Evolutionary conservation across 1,140 invertebrate species (phyloP).

Genomic region (Lepidurus arcticus): DNA sequence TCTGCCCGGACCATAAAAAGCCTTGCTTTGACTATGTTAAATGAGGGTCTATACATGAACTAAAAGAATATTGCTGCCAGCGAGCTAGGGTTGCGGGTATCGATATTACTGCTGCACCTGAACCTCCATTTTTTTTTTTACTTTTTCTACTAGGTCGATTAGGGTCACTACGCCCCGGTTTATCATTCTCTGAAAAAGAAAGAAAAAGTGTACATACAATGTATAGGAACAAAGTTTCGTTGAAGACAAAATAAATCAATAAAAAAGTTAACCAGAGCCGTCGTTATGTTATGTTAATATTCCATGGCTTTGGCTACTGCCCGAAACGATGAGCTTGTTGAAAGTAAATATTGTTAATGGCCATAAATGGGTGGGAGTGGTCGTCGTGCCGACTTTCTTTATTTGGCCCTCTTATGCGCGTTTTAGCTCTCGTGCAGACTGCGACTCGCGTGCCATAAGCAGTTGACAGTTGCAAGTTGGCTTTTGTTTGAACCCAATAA

Average conservation of each 20-base stretch:
- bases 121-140: not conserved
- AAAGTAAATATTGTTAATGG: not conserved
- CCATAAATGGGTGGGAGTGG: not conserved
- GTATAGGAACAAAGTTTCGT: no score
- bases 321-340: not conserved
- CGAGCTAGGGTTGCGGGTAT: not conserved
- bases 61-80: conserved; percentile 5
- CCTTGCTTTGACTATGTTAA: conserved; percentile 10
- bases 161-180: not conserved
- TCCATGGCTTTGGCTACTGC: not conserved
- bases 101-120: not conserved
- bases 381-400: not conserved
- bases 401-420: not conserved
- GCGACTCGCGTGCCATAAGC: not conserved
- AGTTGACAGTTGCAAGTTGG: conserved; percentile 18
- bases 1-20: not conserved
- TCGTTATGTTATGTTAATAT: not conserved
- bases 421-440: not conserved
- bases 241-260: no score
- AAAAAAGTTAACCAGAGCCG: not conserved
- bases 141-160: not conserved
- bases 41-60: conserved; percentile 6
- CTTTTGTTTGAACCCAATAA: conserved; percentile 9
- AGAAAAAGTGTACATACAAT: no score
- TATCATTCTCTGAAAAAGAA: no score